Evolutionary conservation across 2,113 vertebrate species (phyloP).

Genomic region (Callopanchax toddi): DNA sequence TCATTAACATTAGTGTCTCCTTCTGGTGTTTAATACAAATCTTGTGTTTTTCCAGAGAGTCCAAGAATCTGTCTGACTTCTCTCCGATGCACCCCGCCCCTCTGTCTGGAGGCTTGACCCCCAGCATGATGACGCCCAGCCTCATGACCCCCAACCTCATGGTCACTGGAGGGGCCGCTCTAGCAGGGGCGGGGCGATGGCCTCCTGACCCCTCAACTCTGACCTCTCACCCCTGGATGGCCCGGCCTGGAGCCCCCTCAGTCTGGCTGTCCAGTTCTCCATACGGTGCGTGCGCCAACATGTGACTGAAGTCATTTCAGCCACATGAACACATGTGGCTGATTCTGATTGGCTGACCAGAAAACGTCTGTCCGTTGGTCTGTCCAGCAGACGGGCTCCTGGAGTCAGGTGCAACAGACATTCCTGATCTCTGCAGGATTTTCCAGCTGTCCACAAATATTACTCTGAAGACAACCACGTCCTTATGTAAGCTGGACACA

Average conservation of each 20-base stretch:
- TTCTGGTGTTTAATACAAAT: not conserved
- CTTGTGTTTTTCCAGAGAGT: constrained; percentile 81
- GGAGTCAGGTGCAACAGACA: constrained; percentile 56
- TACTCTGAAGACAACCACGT: constrained; percentile 6
- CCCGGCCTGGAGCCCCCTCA: constrained; percentile 87
- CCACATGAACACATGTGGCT: not conserved
- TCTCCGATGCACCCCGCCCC: constrained; percentile 87
- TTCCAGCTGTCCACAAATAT: constrained; percentile 43
- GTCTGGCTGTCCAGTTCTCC: constrained; percentile 92
- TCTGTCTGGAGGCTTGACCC: constrained; percentile 82
- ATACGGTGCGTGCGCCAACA: constrained; percentile 77
- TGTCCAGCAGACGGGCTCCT: constrained; percentile 14
- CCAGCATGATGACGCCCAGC: constrained; percentile 73
- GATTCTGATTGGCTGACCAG: constrained; percentile 17
- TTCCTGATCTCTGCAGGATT: constrained; percentile 61
- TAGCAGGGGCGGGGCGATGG: constrained; percentile 90
- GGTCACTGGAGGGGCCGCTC: constrained; percentile 97
- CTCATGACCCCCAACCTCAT: constrained; percentile 94
- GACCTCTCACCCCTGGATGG: constrained; percentile 91
- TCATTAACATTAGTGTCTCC: no score
- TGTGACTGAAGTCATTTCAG: no score
- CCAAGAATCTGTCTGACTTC: constrained; percentile 92
- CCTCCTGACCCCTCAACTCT: constrained; percentile 89
- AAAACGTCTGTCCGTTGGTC: not conserved
- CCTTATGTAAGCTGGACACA: constrained; percentile 12